Base-by-base conservation (phyloP, 1,140 invertebrate genomes). In the Lordiphosa clarofinis region DNA sequence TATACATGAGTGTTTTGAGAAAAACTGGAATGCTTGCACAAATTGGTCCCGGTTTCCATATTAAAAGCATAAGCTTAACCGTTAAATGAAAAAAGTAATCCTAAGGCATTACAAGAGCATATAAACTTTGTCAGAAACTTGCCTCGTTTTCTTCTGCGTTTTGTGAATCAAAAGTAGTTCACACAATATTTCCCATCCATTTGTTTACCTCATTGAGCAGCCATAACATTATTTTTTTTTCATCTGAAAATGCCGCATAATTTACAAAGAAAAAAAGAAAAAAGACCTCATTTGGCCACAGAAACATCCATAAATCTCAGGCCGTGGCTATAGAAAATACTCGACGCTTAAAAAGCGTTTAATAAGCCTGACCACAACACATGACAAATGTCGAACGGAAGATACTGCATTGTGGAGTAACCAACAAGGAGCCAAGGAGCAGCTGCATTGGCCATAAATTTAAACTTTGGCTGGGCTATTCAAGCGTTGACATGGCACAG, bases 291-390 rank as follows among this genome's bases (percentile, higher is more conserved):
- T n/a, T n/a, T n/a, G n/a, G 37, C 44, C 52, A 19, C 36, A 46
- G 39, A 46, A 43, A 19, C 24, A 42, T 13, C 28, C 76, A 81
- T 81, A 81, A 81, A 81, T 81, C 76, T 72, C 35, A 10, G 5
- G 35, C 15, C 11, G 49, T 48, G 44, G 49, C 70, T 78, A 79
- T 76, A 68, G 73, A 79, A 73, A 63, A 39, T 42, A 65, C 40
- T 63, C 40, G 66, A 43, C 65, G 72, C 63, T 82, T 81, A 81
- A 81, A 81, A 76, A 72, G 72, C 76, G 72, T 81, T 81, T 82
- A 81, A 81, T 81, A 81, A 81, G 67, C 65, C 63, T 42, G 59
- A 44, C 72, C 72, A 69, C 78, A 75, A 82, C 53, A 67, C 75
- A 69, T 76, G 78, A 82, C 72, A 76, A 82, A 82, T 75, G 66